A percentile compares a stretch with the other conserved stretches of the same genome.
phyloP scores from a whole-genome alignment of 2,797 vertebrate species.

The Sebastes matsubarae region DNA sequence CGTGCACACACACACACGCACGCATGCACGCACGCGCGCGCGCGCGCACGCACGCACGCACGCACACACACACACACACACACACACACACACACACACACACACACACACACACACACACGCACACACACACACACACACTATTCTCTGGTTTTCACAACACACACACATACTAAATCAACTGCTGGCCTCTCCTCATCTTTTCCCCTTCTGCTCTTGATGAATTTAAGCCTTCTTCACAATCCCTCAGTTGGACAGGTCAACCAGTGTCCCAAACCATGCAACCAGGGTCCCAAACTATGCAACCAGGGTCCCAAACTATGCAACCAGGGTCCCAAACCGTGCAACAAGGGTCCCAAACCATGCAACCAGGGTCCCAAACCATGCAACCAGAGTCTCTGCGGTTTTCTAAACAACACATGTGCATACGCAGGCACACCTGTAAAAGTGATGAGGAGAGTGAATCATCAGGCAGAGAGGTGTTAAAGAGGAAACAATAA shows the following conservation, averaged over 20 bases:
- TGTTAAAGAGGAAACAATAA: neutral
- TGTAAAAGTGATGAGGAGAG: slow-evolving; percentile 5
- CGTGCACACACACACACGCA: neutral
- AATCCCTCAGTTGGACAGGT: slow-evolving; percentile 14
- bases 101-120: neutral
- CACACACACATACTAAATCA: neutral
- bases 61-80: too few relatives aligned
- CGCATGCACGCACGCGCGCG: too few relatives aligned
- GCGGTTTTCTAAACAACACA: too few relatives aligned
- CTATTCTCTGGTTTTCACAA: neutral
- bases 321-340: too few relatives aligned
- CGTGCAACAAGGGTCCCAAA: too few relatives aligned
- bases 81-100: neutral
- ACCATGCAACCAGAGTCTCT: too few relatives aligned
- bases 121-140: neutral
- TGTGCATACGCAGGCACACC: neutral
- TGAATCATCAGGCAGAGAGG: slow-evolving; percentile 11
- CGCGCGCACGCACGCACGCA: too few relatives aligned
- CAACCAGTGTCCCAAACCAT: neutral
- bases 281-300: too few relatives aligned
- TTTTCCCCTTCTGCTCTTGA: slow-evolving; percentile 17
- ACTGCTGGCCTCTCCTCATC: neutral
- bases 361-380: too few relatives aligned
- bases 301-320: too few relatives aligned
- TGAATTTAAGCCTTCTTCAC: slow-evolving; percentile 27